phyloP scores from a whole-genome alignment of 2,888 invertebrate species.

The Trachelus iudaicus region DNA sequence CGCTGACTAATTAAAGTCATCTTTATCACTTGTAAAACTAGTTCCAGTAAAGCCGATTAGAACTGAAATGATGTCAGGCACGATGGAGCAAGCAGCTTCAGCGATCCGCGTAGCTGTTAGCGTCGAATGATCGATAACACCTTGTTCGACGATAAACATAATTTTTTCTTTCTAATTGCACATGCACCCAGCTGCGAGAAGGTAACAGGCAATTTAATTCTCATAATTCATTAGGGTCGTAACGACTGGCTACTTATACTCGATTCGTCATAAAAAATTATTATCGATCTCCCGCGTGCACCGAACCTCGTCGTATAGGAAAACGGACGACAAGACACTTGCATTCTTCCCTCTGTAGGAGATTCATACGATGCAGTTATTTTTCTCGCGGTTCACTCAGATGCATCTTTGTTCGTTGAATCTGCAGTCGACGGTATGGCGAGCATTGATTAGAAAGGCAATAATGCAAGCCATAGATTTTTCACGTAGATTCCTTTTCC shows the following conservation, averaged over 20 bases:
- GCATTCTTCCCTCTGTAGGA: neutral
- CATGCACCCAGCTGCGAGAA: neutral
- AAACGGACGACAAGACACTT: neutral
- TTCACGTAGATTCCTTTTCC: neutral
- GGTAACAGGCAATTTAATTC: neutral
- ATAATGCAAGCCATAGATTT: neutral
- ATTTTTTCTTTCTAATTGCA: neutral
- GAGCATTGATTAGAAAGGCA: neutral
- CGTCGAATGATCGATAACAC: neutral
- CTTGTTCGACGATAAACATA: neutral
- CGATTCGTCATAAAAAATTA: neutral
- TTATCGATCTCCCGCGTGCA: neutral
- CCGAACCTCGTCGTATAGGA: neutral
- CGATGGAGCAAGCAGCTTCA: neutral
- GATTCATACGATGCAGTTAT: neutral
- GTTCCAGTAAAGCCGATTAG: slow-evolving; percentile 13
- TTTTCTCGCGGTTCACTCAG: neutral
- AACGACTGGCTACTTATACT: neutral
- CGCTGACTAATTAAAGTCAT: neutral
- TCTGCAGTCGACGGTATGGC: neutral
- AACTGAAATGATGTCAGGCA: slow-evolving; percentile 13
- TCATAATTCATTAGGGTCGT: neutral
- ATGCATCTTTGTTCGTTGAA: neutral
- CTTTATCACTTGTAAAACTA: slow-evolving; percentile 23
- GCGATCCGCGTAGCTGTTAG: neutral